Conservation (phyloP, 2,888 invertebrate species). For the Nomada fabriciana region DNA sequence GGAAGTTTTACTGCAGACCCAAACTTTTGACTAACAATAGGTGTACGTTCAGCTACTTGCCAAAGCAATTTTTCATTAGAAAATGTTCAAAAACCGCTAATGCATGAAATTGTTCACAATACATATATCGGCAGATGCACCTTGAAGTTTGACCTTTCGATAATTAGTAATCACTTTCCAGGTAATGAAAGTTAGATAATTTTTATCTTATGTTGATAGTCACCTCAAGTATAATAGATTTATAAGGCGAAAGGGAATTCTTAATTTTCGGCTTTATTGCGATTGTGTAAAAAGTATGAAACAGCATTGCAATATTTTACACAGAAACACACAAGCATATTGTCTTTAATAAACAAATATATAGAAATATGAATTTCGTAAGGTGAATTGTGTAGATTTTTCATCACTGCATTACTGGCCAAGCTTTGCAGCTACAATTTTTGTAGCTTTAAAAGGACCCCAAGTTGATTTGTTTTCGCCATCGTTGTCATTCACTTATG, state of each 20-base stretch:
- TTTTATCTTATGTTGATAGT: conserved; percentile 51
- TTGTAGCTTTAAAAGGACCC: too few species aligned
- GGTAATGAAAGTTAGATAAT: conserved; percentile 62
- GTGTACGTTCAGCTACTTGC: too few species aligned
- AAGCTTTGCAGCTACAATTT: too few species aligned
- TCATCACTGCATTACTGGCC: too few species aligned
- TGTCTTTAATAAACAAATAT: not conserved
- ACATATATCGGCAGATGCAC: conserved; percentile 48
- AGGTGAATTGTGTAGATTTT: too few species aligned
- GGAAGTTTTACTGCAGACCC: too few species aligned
- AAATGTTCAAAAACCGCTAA: not conserved
- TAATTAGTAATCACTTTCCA: conserved; percentile 54
- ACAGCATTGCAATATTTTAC: not conserved
- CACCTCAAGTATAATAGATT: conserved; percentile 26
- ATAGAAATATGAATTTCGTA: too few species aligned
- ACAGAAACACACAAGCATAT: not conserved
- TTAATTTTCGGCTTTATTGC: conserved; percentile 23
- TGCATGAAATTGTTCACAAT: conserved; percentile 3
- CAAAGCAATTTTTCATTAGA: too few species aligned
- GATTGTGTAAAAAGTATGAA: not conserved
- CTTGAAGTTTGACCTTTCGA: conserved; percentile 65
- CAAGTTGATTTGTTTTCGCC: too few species aligned
- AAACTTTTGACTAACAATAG: too few species aligned
- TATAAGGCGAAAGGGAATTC: conserved; percentile 15
- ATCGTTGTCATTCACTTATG: too few species aligned